A percentile compares a stretch with the other conserved stretches of the same genome.
phyloP scores from a whole-genome alignment of 2,888 invertebrate species.

The Stenotaenia linearis region DNA sequence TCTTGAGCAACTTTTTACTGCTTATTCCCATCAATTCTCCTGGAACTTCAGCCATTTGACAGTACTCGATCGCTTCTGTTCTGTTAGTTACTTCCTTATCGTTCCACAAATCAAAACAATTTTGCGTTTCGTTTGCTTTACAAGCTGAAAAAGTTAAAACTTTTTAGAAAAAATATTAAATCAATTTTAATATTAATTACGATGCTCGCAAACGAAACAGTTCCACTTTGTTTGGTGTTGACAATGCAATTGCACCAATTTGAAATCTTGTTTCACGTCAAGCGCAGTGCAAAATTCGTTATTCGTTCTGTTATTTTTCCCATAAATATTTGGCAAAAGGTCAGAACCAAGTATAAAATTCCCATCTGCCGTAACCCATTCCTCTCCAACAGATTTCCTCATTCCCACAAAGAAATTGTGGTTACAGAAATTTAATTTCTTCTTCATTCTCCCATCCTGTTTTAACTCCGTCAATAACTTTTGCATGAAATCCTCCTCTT shows the following conservation, averaged over 20 bases:
- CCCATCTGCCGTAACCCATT: not conserved
- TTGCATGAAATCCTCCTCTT: not conserved
- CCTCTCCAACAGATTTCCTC: not conserved
- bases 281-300: not conserved
- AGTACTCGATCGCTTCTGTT: not conserved
- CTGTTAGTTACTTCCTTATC: not conserved
- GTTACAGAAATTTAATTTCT: not conserved
- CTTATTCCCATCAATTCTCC: not conserved
- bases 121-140: not conserved
- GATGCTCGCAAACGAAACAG: not conserved
- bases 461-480: not conserved
- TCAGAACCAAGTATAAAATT: not conserved
- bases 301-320: not conserved
- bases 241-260: not conserved
- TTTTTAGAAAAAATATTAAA: too few species aligned
- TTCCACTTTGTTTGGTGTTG: not conserved
- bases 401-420: not conserved
- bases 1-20: not conserved
- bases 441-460: not conserved
- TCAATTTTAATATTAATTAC: not conserved
- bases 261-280: not conserved
- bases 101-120: not conserved
- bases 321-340: not conserved
- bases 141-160: not conserved
- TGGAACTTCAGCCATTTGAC: not conserved